These are phyloP conservation scores for Delichon dasypus DNA, from an alignment of 2,797 vertebrate species.

Conservation along the genomic window DNA sequence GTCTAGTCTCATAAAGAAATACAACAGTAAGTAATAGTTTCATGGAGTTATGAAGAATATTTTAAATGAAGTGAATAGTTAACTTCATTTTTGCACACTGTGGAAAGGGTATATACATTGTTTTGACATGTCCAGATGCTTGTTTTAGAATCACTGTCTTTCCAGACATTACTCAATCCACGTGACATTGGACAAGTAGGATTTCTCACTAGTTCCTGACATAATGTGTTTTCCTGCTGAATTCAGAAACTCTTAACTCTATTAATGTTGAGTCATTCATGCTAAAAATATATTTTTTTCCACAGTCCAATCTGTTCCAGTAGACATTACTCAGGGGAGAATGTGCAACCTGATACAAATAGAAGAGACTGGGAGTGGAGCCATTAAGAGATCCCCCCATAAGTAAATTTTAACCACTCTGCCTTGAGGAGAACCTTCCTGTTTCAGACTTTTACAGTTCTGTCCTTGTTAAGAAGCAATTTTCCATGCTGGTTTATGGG, in stretches of 20 bases:
- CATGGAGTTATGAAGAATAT: neutral
- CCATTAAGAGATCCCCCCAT: neutral
- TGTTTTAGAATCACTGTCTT: conserved; percentile 10
- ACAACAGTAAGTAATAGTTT: neutral
- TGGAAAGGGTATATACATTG: conserved; percentile 45
- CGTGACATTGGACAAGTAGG: conserved; percentile 34
- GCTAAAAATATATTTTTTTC: conserved; percentile 43
- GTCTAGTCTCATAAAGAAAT: no score
- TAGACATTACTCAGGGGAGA: conserved; percentile 8
- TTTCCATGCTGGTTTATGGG: neutral
- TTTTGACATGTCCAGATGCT: conserved; percentile 45
- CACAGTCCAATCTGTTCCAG: neutral
- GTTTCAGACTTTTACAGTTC: neutral
- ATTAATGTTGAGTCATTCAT: neutral
- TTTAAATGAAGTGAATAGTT: neutral
- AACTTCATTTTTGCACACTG: conserved; percentile 4
- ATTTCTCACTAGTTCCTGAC: conserved; percentile 47
- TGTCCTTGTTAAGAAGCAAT: neutral
- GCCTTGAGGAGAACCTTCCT: neutral
- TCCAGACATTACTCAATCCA: conserved; percentile 64
- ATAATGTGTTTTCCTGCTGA: conserved; percentile 50
- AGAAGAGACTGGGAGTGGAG: neutral
- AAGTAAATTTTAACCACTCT: neutral
- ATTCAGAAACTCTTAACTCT: conserved; percentile 15
- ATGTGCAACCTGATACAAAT: neutral